Percentiles rank a stretch among this genome's conserved stretches.
Conservation (phyloP, 2,113 vertebrate species). For the Urocitellus parryii region DNA sequence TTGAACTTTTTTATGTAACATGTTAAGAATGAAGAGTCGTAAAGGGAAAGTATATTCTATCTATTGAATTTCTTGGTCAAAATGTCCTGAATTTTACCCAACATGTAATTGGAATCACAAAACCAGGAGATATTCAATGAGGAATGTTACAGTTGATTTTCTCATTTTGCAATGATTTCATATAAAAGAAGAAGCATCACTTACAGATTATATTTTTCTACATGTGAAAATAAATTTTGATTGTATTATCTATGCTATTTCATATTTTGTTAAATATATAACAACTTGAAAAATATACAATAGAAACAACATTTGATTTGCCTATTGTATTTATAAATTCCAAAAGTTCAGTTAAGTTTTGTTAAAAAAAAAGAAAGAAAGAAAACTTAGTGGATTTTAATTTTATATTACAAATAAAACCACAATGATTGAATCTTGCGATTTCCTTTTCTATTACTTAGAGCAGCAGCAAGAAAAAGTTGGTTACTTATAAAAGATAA, state of each 20-base stretch:
- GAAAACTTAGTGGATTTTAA: background rate
- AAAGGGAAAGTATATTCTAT: background rate
- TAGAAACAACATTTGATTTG: slow-evolving; percentile 24
- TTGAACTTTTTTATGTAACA: background rate
- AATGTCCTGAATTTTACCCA: background rate
- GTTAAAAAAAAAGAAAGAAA: background rate
- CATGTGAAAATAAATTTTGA: background rate
- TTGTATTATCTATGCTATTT: background rate
- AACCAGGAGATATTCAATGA: background rate
- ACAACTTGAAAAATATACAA: background rate
- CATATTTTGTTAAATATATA: background rate
- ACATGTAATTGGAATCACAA: background rate
- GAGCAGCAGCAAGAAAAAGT: background rate
- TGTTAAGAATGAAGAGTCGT: background rate
- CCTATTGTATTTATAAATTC: background rate
- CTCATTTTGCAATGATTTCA: background rate
- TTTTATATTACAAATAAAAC: slow-evolving; percentile 5
- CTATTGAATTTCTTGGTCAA: background rate
- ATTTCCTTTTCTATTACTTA: background rate
- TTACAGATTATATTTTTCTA: background rate
- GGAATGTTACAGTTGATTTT: background rate
- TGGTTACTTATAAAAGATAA: background rate
- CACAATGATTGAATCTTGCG: background rate
- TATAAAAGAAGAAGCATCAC: background rate
- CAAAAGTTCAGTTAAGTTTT: slow-evolving; percentile 16